phyloP scores from a whole-genome alignment of 2,113 vertebrate genomes.

The Aegithalos caudatus region DNA sequence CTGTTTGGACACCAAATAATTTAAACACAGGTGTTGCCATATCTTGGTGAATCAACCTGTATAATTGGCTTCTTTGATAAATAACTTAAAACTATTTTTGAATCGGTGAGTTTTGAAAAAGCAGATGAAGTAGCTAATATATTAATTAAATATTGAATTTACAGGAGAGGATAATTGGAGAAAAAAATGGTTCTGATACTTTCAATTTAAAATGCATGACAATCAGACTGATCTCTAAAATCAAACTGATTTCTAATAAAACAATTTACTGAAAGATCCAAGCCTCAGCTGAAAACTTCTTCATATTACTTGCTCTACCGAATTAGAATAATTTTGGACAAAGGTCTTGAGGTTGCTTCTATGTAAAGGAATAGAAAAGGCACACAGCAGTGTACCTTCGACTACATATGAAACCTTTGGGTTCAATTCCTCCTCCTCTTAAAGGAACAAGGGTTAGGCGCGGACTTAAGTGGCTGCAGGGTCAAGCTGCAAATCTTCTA shows the following conservation, averaged over 20 bases:
- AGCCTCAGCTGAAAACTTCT: background rate
- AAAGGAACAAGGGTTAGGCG: background rate
- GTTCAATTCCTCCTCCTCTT: background rate
- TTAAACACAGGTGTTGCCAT: background rate
- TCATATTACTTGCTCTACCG: background rate
- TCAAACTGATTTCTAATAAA: background rate
- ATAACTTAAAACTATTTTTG: background rate
- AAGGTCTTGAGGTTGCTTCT: background rate
- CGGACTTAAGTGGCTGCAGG: background rate
- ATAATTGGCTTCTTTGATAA: background rate
- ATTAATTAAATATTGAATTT: background rate
- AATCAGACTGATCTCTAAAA: background rate
- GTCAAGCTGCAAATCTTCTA: background rate
- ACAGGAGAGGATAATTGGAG: background rate
- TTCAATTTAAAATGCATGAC: background rate
- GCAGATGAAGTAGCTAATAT: background rate
- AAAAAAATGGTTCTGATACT: background rate
- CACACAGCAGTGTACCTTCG: background rate
- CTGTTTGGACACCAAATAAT: background rate
- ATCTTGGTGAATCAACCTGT: background rate
- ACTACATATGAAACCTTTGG: background rate
- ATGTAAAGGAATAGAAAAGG: background rate
- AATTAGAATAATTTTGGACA: background rate
- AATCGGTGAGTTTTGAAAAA: background rate
- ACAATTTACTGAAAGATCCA: background rate